These are phyloP conservation scores for Aspidoscelis tigris DNA, from an alignment of 2,113 vertebrate species.

Conservation along the genomic window DNA sequence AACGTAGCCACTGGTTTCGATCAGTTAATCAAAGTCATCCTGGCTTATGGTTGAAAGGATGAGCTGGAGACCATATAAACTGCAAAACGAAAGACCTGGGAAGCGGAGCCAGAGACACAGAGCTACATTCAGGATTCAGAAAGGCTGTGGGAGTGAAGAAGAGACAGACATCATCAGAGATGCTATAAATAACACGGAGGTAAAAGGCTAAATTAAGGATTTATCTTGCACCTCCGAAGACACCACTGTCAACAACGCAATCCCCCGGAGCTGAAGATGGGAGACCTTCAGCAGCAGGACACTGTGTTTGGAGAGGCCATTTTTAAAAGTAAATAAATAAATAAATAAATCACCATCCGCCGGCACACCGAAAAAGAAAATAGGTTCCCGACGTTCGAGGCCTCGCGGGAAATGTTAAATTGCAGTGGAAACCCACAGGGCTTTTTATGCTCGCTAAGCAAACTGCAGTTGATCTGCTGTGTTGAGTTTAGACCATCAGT, in stretches of 20 bases:
- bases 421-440: not conserved
- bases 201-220: conserved; percentile 17
- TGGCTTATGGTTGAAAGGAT: too few species aligned
- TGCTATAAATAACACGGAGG: conserved; percentile 23
- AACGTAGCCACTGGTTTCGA: too few species aligned
- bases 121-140: not conserved
- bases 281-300: not conserved
- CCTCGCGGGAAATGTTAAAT: not conserved
- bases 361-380: not conserved
- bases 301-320: not conserved
- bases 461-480: not conserved
- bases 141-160: not conserved
- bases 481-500: not conserved
- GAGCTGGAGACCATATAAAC: not conserved
- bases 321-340: not conserved
- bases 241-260: not conserved
- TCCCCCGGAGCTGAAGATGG: too few species aligned
- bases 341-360: not conserved
- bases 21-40: too few species aligned
- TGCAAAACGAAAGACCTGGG: not conserved
- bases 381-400: not conserved
- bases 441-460: too few species aligned
- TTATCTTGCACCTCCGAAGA: not conserved
- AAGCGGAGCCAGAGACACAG: not conserved
- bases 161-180: not conserved